A percentile compares a stretch with the other conserved stretches of the same genome.
These are phyloP conservation scores for Luehdorfia chinensis DNA, from an alignment of 1,140 invertebrate genomes.

Conservation along the genomic window DNA sequence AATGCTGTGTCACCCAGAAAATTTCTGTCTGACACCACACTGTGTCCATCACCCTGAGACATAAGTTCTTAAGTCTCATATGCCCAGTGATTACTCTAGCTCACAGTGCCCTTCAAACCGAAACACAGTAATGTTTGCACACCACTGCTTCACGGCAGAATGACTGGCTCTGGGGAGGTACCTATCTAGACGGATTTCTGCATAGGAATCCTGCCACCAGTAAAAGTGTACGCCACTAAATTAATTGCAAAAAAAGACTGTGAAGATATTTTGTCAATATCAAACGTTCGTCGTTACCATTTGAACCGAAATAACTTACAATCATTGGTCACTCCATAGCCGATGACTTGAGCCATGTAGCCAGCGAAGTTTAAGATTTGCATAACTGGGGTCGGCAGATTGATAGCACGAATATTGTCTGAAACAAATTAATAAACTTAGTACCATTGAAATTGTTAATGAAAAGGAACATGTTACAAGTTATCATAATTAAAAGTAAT, in stretches of 20 bases:
- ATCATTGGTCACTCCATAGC: slow-evolving; percentile 8
- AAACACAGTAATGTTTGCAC: too few species aligned
- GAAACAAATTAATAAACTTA: neutral
- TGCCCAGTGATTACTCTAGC: too few species aligned
- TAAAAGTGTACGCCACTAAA: neutral
- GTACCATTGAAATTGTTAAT: neutral
- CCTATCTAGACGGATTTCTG: too few species aligned
- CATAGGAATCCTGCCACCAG: too few species aligned
- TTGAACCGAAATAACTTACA: neutral
- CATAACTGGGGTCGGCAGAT: neutral
- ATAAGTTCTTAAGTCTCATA: too few species aligned
- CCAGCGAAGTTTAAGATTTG: slow-evolving; percentile 9
- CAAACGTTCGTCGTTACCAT: neutral
- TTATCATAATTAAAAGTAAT: neutral
- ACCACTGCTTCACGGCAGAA: too few species aligned
- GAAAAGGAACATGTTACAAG: neutral
- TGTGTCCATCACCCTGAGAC: too few species aligned
- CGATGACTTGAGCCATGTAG: slow-evolving; percentile 3
- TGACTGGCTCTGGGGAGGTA: too few species aligned
- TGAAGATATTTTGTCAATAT: neutral
- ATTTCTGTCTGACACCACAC: too few species aligned
- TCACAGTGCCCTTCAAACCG: too few species aligned
- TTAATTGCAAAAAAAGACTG: neutral
- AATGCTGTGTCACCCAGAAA: too few species aligned
- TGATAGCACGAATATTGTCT: slow-evolving; percentile 12